These are phyloP conservation scores for Plebejus melissa DNA, from an alignment of 2,888 invertebrate species.

Conservation along the genomic window DNA sequence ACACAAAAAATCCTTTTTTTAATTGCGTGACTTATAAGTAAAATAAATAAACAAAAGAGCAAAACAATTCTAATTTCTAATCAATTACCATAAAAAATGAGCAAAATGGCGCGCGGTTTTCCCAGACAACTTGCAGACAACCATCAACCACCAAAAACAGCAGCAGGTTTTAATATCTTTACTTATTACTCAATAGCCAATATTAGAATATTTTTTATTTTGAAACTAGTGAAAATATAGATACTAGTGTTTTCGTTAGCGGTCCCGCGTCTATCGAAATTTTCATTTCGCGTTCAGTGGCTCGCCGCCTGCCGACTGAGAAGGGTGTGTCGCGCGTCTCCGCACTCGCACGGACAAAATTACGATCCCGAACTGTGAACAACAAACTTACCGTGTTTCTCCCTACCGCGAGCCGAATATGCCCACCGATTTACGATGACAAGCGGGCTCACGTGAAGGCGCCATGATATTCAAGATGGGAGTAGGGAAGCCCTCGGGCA, in stretches of 20 bases:
- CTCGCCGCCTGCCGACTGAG: conserved; percentile 55
- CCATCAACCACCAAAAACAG: no score
- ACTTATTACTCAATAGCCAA: no score
- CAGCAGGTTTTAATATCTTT: no score
- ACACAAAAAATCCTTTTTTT: no score
- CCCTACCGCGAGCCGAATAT: not conserved
- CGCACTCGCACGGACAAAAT: conserved; percentile 51
- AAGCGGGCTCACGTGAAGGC: conserved; percentile 39
- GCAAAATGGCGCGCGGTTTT: no score
- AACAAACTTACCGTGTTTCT: conserved; percentile 24
- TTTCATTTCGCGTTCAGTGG: conserved; percentile 51
- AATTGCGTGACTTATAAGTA: no score
- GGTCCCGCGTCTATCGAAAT: not conserved
- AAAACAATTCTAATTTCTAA: no score
- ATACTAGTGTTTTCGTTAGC: not conserved
- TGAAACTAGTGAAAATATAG: not conserved
- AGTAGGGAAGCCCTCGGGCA: conserved; percentile 60
- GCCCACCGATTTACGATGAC: conserved; percentile 27
- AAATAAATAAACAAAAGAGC: no score
- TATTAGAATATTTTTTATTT: not conserved
- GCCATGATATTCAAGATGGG: conserved; percentile 70
- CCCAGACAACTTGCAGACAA: no score
- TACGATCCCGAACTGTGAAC: conserved; percentile 50
- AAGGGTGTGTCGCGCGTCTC: conserved; percentile 46
- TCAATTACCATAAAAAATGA: no score